These are phyloP conservation scores for Equus przewalskii DNA, from an alignment of 2,113 vertebrate genomes.

Conservation along the genomic window DNA sequence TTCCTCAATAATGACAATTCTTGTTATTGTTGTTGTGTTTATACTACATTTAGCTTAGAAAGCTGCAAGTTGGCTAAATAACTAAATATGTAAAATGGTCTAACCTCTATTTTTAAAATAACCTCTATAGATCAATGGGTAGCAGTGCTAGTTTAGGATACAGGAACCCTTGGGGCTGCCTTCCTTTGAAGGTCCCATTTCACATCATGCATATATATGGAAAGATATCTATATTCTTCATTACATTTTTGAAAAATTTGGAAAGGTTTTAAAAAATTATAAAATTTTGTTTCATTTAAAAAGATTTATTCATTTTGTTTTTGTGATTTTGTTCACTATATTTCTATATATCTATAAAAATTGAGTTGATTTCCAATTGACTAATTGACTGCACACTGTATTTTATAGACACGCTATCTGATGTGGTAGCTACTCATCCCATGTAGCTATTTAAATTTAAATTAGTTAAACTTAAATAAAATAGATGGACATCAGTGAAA, in stretches of 20 bases:
- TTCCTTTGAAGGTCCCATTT: background rate
- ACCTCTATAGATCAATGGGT: background rate
- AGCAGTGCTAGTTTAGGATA: background rate
- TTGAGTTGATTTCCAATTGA: background rate
- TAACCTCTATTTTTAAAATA: background rate
- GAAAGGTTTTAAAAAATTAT: background rate
- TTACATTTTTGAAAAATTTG: background rate
- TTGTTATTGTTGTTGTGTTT: background rate
- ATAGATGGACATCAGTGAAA: background rate
- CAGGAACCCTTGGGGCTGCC: background rate
- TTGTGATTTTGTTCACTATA: background rate
- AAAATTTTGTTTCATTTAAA: conserved; percentile 1
- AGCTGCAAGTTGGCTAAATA: background rate
- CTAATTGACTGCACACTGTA: background rate
- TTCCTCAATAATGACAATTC: background rate
- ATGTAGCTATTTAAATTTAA: background rate
- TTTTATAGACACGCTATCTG: background rate
- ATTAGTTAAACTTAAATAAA: conserved; percentile 17
- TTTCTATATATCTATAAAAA: background rate
- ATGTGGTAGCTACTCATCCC: background rate
- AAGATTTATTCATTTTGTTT: background rate
- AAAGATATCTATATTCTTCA: background rate
- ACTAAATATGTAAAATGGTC: background rate
- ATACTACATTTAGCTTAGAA: background rate
- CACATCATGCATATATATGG: background rate